Conservation (phyloP, 2,888 invertebrate genomes). For the Lottia scabra region DNA sequence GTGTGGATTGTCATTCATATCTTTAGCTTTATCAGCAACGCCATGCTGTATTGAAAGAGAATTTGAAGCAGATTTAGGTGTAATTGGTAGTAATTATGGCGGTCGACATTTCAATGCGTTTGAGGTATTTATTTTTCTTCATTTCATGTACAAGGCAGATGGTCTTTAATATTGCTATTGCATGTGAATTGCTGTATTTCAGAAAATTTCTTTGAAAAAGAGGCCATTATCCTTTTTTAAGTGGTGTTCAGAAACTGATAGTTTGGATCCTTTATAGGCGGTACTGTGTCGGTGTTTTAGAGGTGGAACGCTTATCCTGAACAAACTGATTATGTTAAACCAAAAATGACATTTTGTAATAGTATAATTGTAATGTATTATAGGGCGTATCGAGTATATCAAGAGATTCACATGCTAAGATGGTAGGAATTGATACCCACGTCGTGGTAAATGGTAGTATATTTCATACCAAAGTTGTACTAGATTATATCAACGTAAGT, state of each 20-base stretch:
- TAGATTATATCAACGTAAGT: background rate
- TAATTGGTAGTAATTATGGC: background rate
- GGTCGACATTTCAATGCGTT: background rate
- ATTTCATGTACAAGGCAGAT: background rate
- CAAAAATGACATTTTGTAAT: too few relatives aligned
- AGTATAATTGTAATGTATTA: background rate
- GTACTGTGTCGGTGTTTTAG: too few relatives aligned
- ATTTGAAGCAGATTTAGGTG: background rate
- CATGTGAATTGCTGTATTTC: too few relatives aligned
- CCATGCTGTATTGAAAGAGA: background rate
- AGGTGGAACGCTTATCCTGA: too few relatives aligned
- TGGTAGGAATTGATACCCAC: background rate
- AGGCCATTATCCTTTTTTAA: too few relatives aligned
- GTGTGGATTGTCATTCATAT: too few relatives aligned
- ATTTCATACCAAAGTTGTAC: background rate
- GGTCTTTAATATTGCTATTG: background rate
- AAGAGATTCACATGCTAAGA: background rate
- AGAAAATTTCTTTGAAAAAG: too few relatives aligned
- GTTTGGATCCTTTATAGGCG: too few relatives aligned
- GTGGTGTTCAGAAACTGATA: too few relatives aligned
- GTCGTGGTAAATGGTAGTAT: background rate
- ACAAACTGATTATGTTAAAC: too few relatives aligned
- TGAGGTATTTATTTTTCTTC: background rate
- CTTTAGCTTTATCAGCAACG: background rate
- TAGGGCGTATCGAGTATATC: background rate